Percentiles rank a stretch among this genome's conserved stretches.
Conservation (phyloP, 2,888 invertebrate species). For the Oxyteleia sp. region DNA sequence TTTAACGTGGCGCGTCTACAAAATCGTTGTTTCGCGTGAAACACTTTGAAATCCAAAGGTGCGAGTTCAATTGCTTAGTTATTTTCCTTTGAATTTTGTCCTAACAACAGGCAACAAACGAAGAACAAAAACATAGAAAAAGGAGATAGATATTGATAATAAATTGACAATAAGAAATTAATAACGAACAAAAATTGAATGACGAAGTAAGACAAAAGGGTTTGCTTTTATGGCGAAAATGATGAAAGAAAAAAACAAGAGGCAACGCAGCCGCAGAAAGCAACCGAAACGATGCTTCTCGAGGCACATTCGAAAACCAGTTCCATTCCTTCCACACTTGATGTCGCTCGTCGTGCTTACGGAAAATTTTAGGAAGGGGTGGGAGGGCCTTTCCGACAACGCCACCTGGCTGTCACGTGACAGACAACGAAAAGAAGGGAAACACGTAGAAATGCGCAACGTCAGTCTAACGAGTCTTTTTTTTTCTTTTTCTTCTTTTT, state of each 20-base stretch:
- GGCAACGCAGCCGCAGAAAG: background rate
- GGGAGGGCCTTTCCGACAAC: slow-evolving; percentile 44
- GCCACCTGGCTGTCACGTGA: slow-evolving; percentile 13
- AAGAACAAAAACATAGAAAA: too few species aligned
- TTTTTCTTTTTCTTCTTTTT: slow-evolving; percentile 22
- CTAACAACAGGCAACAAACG: too few species aligned
- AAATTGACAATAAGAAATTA: too few species aligned
- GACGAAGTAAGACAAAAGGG: too few species aligned
- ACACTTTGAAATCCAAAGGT: slow-evolving; percentile 12
- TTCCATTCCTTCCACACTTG: slow-evolving; percentile 38
- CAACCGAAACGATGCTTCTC: slow-evolving; percentile 26
- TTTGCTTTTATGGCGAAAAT: too few species aligned
- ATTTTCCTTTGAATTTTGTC: too few species aligned
- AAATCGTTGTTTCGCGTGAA: slow-evolving; percentile 16
- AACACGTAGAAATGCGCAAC: slow-evolving; percentile 53
- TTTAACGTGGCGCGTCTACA: slow-evolving; percentile 32
- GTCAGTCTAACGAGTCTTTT: slow-evolving; percentile 63
- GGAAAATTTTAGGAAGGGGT: too few species aligned
- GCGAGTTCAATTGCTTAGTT: too few species aligned
- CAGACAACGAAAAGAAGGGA: too few species aligned
- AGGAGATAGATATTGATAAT: too few species aligned
- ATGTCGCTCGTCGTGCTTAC: slow-evolving; percentile 78
- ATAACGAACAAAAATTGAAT: too few species aligned
- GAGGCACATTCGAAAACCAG: slow-evolving; percentile 49
- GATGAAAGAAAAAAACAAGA: too few species aligned